Conservation (phyloP, 2,888 invertebrate genomes). For the Melanotus villosus region DNA sequence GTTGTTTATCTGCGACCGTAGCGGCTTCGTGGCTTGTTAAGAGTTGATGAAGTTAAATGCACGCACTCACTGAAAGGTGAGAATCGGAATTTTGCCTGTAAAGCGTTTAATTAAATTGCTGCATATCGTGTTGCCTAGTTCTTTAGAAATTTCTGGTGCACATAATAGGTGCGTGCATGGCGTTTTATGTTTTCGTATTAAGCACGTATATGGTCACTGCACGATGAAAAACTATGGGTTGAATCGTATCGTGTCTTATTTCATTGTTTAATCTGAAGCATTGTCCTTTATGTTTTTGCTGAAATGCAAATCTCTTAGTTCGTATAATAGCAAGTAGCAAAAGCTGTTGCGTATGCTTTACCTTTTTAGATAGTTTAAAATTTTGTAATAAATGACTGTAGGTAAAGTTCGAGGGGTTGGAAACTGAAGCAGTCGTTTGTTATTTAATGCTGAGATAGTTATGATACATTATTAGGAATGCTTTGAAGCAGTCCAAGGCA, state of each 20-base stretch:
- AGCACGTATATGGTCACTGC: conserved; percentile 1
- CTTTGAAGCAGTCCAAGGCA: no score
- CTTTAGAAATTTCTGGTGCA: background rate
- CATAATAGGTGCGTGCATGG: background rate
- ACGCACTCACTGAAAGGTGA: conserved; percentile 9
- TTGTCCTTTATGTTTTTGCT: no score
- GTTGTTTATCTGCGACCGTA: background rate
- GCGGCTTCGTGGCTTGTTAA: conserved; percentile 16
- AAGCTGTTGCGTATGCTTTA: no score
- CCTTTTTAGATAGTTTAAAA: no score
- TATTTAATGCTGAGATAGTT: no score
- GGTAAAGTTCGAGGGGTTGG: no score
- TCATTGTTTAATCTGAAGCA: no score
- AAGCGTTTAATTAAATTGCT: conserved; percentile 6
- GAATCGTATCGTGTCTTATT: background rate
- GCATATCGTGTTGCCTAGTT: background rate
- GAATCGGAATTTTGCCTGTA: conserved; percentile 1
- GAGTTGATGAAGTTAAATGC: conserved; percentile 10
- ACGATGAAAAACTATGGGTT: background rate
- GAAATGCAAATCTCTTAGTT: no score
- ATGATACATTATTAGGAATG: no score
- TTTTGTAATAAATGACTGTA: no score
- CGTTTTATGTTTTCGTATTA: background rate
- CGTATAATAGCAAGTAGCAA: no score
- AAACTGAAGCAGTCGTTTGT: no score